Evolutionary conservation across 2,888 invertebrate species (phyloP).

Genomic region (Tinea pellionella): DNA sequence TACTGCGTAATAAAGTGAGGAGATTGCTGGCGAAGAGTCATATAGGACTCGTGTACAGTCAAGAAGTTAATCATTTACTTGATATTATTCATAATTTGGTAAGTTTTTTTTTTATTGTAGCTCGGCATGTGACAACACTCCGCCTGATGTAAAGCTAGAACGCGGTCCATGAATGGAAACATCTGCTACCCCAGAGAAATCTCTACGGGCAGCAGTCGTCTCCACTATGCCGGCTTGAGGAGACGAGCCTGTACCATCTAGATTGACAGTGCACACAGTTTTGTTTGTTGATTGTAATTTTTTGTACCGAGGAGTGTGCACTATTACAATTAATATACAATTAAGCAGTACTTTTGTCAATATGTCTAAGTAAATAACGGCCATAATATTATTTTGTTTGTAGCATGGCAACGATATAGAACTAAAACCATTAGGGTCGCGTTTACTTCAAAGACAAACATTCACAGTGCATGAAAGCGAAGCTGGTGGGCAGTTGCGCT

Average conservation of each 20-base stretch:
- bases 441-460: conserved; percentile 94
- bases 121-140: no score
- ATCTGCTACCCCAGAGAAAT: no score
- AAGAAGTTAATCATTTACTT: conserved; percentile 95
- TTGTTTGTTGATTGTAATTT: not conserved
- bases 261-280: no score
- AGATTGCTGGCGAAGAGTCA: conserved; percentile 97
- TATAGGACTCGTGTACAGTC: conserved; percentile 96
- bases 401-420: conserved; percentile 99
- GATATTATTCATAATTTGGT: conserved; percentile 96
- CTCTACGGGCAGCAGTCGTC: no score
- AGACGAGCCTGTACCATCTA: no score
- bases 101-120: conserved; percentile 51
- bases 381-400: not conserved
- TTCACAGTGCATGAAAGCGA: conserved; percentile 99
- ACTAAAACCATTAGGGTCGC: conserved; percentile 93
- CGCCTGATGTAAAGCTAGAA: no score
- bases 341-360: not conserved
- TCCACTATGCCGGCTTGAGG: no score
- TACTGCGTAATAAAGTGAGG: conserved; percentile 86
- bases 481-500: conserved; percentile 87
- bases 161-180: no score
- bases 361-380: no score
- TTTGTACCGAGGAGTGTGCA: no score
- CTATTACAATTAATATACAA: no score